phyloP scores from a whole-genome alignment of 2,888 invertebrate genomes.

The Mycalesis mineus region DNA sequence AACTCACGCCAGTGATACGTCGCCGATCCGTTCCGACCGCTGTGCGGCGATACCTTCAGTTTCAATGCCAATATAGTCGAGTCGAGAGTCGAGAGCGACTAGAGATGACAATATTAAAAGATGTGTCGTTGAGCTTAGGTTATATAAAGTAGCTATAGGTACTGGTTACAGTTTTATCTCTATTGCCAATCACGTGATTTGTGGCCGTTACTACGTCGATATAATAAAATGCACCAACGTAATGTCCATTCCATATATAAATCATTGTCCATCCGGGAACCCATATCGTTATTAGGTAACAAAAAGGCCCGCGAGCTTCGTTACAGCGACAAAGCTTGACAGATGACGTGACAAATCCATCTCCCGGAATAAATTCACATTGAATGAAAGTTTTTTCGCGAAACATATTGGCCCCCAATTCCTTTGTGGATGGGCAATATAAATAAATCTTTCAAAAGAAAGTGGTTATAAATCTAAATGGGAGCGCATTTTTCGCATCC shows the following conservation, averaged over 20 bases:
- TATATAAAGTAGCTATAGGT: no score
- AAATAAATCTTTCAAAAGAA: conserved; percentile 35
- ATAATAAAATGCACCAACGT: neutral
- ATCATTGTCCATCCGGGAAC: conserved; percentile 8
- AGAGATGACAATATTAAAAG: no score
- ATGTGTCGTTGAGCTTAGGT: no score
- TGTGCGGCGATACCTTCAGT: no score
- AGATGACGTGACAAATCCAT: conserved; percentile 50
- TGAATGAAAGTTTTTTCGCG: conserved; percentile 36
- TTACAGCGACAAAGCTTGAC: conserved; percentile 35
- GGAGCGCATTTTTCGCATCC: conserved; percentile 17
- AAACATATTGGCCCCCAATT: conserved; percentile 30
- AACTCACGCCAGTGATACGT: no score
- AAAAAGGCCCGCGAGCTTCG: conserved; percentile 25
- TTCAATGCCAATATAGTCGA: no score
- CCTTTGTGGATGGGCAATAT: conserved; percentile 29
- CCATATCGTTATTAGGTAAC: conserved; percentile 27
- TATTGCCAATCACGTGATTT: neutral
- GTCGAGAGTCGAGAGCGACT: no score
- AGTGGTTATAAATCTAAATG: conserved; percentile 33
- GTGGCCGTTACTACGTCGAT: neutral
- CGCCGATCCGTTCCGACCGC: no score
- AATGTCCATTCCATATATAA: neutral
- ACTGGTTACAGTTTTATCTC: neutral
- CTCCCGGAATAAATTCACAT: conserved; percentile 40